Base-by-base conservation (phyloP, 2,113 vertebrate species). In the Corapipo altera region DNA sequence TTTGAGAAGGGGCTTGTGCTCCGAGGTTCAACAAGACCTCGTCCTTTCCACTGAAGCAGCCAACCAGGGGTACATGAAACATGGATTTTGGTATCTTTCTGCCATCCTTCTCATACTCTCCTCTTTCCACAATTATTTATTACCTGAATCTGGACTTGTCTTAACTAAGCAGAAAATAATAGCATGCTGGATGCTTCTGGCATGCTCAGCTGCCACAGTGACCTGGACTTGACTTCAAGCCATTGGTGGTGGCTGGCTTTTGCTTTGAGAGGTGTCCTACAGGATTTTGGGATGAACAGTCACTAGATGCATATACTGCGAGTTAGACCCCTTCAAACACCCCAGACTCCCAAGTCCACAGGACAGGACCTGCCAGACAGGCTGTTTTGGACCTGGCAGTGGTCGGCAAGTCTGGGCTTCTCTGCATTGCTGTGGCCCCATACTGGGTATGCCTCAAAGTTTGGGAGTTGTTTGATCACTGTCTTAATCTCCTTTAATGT, bases 401-500 rank as follows among this genome's bases (percentile, higher is more conserved):
- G 39, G 15, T 23, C 54, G 44, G 61, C 30, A 49, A 91, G 30
- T 35, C 52, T 72, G 67, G 27, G 24, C 30, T 83, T 66, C 78
- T 78, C 51, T 54, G 37, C 58, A 49, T 55, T 0, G 0, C 66
- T 43, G 49, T 1, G 0, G 26, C 30, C 49, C 67, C n/a, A 20
- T 30, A 14, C 27, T 1, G 19, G 28, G 11, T 75, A 69, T 73
- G 35, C 20, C 83, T 84, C 57, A n/a, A 74, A 81, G 33, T 80
- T 24, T 43, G 17, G 61, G 72, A 89, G 28, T 67, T 88, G 35
- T 88, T 88, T 85, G 88, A 48, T 69, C 71, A 33, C 20, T 73
- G 62, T 59, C 78, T 83, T 93, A 87, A 91, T 94, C 84, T 95
- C 86, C 76, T 73, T 46, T 81, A 89, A 8, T 58, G 73, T 69